Base-by-base conservation (phyloP, 2,113 vertebrate genomes). In the Felis chaus region DNA sequence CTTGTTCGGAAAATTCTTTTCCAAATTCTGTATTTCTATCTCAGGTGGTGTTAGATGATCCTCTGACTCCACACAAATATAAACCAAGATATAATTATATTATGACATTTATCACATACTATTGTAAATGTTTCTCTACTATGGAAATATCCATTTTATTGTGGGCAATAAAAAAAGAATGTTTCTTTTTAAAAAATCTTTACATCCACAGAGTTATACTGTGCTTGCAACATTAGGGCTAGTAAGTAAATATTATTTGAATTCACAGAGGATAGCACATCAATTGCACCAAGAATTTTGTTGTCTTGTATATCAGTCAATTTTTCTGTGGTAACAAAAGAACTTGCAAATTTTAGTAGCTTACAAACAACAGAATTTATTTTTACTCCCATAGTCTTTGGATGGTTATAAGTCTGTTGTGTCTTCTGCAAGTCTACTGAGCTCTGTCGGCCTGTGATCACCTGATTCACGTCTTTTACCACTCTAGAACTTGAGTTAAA, bases 41-140 rank as follows among this genome's bases (percentile, higher is more conserved):
- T 33, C 10, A 57, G 5, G 61, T 80, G 5, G 23, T 74, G 50
- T 90, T 83, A 94, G 39, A 36, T 48, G 31, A 94, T 87, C 19
- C 4, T 91, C 31, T 89, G 66, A 74, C 15, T 53, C 25, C 85
- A 95, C 11, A 65, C 11, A 66, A 82, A 92, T 73, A 29, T 73
- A 68, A 92, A 84, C 48, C 68, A 87, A 61, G 9, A 25, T 78
- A 81, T 79, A 94, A 93, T 96, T 91, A 91, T 69, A 79, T 55
- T 86, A 81, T 45, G 57, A 4, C n/a, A 88, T 96, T 81, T 93
- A 97, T 93, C 78, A 89, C 8, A 76, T 83, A 93, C 25, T 82
- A 76, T 88, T 88, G 8, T 87, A 87, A 87, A 57, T 97, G 5
- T 86, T 89, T 92, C 36, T 94, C 41, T 63, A 78, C 16, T 71